Evolutionary conservation across 2,888 invertebrate species (phyloP), one percentile per base, ranked within the genome.

Genomic region (Diadromus collaris): DNA sequence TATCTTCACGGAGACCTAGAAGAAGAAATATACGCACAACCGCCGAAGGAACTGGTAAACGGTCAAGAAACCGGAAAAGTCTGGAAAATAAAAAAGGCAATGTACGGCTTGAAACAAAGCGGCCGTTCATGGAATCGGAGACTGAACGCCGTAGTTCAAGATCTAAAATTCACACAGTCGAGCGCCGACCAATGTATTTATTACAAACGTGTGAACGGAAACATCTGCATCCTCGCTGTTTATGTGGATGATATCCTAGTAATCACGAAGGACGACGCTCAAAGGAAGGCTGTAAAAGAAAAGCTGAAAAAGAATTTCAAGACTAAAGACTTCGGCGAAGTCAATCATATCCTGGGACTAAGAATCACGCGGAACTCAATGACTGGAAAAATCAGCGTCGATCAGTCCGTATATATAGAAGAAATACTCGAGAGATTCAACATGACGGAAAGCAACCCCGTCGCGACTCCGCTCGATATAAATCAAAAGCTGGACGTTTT

Each of bases 1-100:
- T 87, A 84, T 68, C 76, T 87, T n/a, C 82, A 87, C 70, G 84
- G 85, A 16, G 80, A 85, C 4, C 72, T 87, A 19, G 69, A 78
- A 38, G 85, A 86, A 75, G 83, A 83, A 54, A 80, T 86, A 10
- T 87, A 83, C 29, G 83, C 78, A 24, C 41, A 68, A 32, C 48
- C 41, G n/a, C 70, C 70, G 10, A 67, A 70, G 54, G 82, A 74
- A 69, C 83, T 85, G 48, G 44, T 24, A n/a, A 63, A 72, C n/a
- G 24, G 24, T 4, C 6, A 34, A 19, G 34, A 64, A 13, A 38
- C 32, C 16, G 27, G 48, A 46, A 87, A 64, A 34, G 63, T 65
- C 6, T 76, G 76, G 76, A 61, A 51, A 5, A 44, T 76, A 29
- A 51, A 44, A n/a, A 76, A 76, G 38, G 54, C 71, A 1, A 76